Evolutionary conservation across 2,888 invertebrate species (phyloP), one percentile per base, ranked within the genome.

Genomic region (Heterodera filipjevi): DNA sequence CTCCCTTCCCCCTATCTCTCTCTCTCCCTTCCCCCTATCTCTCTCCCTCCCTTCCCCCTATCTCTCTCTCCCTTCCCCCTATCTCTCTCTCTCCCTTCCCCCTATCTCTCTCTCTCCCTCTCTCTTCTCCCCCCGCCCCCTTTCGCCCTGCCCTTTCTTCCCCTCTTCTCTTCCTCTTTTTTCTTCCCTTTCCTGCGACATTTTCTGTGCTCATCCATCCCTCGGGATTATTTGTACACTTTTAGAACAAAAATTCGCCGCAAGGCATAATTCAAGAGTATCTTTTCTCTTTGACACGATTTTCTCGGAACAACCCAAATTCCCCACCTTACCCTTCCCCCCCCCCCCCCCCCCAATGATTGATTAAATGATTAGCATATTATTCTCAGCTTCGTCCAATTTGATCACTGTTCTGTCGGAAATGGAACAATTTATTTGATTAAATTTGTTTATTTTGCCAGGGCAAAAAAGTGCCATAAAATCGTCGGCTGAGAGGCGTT

Each of bases 381-480:
- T 39, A 53, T 53, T 53, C 6, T 59, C n/a, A 59, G 22, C 59
- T 5, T 27, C 27, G 27, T n/a, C 59, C 59, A 12, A 59, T 59
- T 59, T 6, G 59, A 59, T 59, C 59, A 59, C 22, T 27, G 59
- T 27, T 59, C 59, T n/a, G 8, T n/a, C 27, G 39, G 39, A 3
- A 27, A 59, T 10, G 59, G 8, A 59, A 59, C 59, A 59, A 59
- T 59, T 59, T 10, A 6, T n/a, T n/a, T 59, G 59, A 22, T 8
- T 59, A 59, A 27, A n/a, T 27, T 16, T 27, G 10, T 27, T 59
- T 59, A 59, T 59, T 59, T 10, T 39, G 6, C n/a, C 27, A 59
- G 27, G 27, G 59, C 53, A 59, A 59, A 59, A 59, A 59, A 59
- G 59, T 59, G 59, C 59, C 59, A 59, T 59, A 59, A 49, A 49